Conservation (phyloP, 1,140 invertebrate genomes). For the Drosophila lowei region DNA sequence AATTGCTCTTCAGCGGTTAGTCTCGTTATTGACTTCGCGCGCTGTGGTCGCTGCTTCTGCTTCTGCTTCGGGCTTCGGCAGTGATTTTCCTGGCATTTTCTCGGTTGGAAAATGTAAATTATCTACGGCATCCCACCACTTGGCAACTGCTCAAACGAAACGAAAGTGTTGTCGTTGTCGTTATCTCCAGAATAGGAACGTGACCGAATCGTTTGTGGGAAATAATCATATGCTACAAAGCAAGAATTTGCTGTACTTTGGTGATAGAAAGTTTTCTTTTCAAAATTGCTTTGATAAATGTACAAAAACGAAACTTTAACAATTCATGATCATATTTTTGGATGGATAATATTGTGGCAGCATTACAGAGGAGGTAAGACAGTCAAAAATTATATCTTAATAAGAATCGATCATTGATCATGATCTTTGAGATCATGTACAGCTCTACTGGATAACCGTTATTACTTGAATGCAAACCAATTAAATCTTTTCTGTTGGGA, state of each 20-base stretch:
- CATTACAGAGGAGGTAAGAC: slow-evolving; percentile 11
- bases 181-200: slow-evolving; percentile 41
- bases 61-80: slow-evolving; percentile 34
- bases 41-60: slow-evolving; percentile 62
- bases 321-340: slow-evolving; percentile 30
- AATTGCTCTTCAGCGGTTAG: slow-evolving; percentile 65
- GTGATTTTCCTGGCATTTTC: slow-evolving; percentile 45
- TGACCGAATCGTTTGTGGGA: slow-evolving; percentile 43
- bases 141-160: slow-evolving; percentile 15
- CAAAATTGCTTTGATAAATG: slow-evolving; percentile 4
- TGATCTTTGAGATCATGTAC: no score
- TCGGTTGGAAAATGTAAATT: slow-evolving; percentile 54
- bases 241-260: slow-evolving; percentile 41
- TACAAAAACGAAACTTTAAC: slow-evolving; percentile 9
- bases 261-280: slow-evolving; percentile 38
- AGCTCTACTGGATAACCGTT: no score
- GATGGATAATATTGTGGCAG: slow-evolving; percentile 8
- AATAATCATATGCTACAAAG: slow-evolving; percentile 4
- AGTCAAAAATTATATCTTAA: no score
- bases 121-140: slow-evolving; percentile 1
- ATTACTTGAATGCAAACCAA: slow-evolving; percentile 4
- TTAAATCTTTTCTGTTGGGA: slow-evolving; percentile 15
- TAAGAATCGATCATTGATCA: no score
- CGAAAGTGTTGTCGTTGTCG: slow-evolving; percentile 53
- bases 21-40: slow-evolving; percentile 73